phyloP scores from a whole-genome alignment of 2,888 invertebrate genomes.

The Hofmannophila pseudospretella region DNA sequence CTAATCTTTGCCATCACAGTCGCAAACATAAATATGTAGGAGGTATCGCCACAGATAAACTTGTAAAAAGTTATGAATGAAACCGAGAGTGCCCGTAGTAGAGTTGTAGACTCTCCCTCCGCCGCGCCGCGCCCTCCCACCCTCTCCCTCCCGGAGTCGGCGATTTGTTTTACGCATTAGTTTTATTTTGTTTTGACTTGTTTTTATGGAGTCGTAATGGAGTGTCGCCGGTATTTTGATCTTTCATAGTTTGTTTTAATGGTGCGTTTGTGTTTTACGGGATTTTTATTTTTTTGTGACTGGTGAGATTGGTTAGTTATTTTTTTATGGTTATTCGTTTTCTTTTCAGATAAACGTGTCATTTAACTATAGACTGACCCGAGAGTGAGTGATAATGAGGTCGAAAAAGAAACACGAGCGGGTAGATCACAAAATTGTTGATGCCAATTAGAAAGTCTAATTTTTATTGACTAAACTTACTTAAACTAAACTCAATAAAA shows the following conservation, averaged over 20 bases:
- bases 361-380: too few relatives aligned
- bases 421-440: too few relatives aligned
- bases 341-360: too few relatives aligned
- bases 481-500: too few relatives aligned
- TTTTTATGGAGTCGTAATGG: constrained; percentile 47
- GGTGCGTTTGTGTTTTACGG: neutral
- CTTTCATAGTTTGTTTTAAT: constrained; percentile 8
- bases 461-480: too few relatives aligned
- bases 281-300: neutral
- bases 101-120: constrained; percentile 59
- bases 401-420: too few relatives aligned
- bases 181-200: constrained; percentile 66
- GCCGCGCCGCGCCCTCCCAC: constrained; percentile 21
- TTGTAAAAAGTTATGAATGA: constrained; percentile 79
- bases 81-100: constrained; percentile 76
- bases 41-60: constrained; percentile 75
- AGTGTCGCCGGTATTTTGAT: constrained; percentile 14
- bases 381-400: too few relatives aligned
- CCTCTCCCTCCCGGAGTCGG: constrained; percentile 31
- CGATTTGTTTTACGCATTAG: constrained; percentile 72
- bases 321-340: neutral
- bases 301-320: too few relatives aligned
- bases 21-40: constrained; percentile 75
- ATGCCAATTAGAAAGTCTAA: too few relatives aligned
- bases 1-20: constrained; percentile 56